phyloP scores from a whole-genome alignment of 2,888 invertebrate genomes.

The Pollenia amentaria region DNA sequence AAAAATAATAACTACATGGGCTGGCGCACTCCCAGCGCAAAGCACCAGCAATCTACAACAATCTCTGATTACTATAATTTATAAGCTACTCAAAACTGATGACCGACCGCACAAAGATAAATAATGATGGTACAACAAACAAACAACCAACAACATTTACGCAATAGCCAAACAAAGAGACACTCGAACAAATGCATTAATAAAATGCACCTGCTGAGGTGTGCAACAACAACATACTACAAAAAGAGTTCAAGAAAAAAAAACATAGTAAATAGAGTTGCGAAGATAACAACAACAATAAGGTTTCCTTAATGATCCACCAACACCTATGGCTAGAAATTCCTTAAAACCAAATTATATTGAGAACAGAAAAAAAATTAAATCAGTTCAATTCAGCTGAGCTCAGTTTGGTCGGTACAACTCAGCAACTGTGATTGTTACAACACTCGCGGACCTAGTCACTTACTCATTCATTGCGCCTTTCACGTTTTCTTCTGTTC shows the following conservation, averaged over 20 bases:
- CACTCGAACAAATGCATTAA: slow-evolving; percentile 17
- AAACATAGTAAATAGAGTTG: slow-evolving; percentile 52
- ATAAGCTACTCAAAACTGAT: slow-evolving; percentile 74
- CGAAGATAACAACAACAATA: slow-evolving; percentile 41
- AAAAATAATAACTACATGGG: slow-evolving; percentile 35
- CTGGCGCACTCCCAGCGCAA: slow-evolving; percentile 53
- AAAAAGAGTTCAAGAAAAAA: slow-evolving; percentile 2
- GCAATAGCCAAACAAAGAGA: slow-evolving; percentile 50
- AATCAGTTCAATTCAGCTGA: slow-evolving; percentile 19
- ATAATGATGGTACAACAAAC: slow-evolving; percentile 67
- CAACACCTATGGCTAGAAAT: slow-evolving; percentile 70
- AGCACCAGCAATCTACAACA: slow-evolving; percentile 48
- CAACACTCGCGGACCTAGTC: slow-evolving; percentile 47
- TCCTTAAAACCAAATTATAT: slow-evolving; percentile 58
- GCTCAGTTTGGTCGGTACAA: not conserved
- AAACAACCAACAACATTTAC: slow-evolving; percentile 39
- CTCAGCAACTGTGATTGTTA: slow-evolving; percentile 44
- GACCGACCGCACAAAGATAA: slow-evolving; percentile 74
- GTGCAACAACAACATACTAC: slow-evolving; percentile 12
- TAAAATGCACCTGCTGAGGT: slow-evolving; percentile 71
- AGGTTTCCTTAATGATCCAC: slow-evolving; percentile 63
- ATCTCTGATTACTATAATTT: slow-evolving; percentile 73
- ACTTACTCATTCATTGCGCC: slow-evolving; percentile 32
- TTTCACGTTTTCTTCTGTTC: slow-evolving; percentile 25
- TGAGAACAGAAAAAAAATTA: not conserved